Percentiles rank a stretch among this genome's conserved stretches.
These are phyloP conservation scores for Carabus problematicus DNA, from an alignment of 2,888 invertebrate genomes.

Conservation along the genomic window DNA sequence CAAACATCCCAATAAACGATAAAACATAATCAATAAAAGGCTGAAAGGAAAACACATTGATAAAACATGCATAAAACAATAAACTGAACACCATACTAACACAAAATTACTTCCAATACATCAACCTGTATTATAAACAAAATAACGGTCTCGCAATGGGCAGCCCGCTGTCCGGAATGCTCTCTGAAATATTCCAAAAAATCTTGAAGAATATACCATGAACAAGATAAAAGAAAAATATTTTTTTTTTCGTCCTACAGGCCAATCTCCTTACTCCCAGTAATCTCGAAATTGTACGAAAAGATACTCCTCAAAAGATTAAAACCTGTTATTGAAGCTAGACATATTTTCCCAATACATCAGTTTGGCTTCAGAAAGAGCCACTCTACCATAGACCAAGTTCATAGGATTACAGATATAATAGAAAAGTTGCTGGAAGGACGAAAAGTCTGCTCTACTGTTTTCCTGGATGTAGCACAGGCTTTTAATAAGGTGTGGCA, in stretches of 20 bases:
- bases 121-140: too few species aligned
- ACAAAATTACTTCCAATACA: too few species aligned
- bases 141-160: too few species aligned
- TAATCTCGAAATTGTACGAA: conserved; percentile 45
- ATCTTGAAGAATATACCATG: too few species aligned
- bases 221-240: too few species aligned
- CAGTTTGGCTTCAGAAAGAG: conserved; percentile 9
- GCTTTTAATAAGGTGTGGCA: conserved; percentile 14
- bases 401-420: conserved; percentile 7
- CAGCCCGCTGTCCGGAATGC: too few species aligned
- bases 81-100: too few species aligned
- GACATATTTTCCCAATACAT: conserved; percentile 6
- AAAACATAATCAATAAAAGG: too few species aligned
- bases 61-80: too few species aligned
- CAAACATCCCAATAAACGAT: too few species aligned
- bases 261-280: conserved; percentile 46
- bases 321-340: conserved; percentile 18
- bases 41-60: too few species aligned
- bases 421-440: conserved; percentile 1
- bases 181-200: too few species aligned
- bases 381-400: conserved; percentile 15
- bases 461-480: conserved; percentile 10
- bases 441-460: neutral
- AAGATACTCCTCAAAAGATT: conserved; percentile 44
- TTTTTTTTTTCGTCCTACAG: conserved; percentile 45